Base-by-base conservation (phyloP, 2,888 invertebrate genomes). In the Doris montereyensis region DNA sequence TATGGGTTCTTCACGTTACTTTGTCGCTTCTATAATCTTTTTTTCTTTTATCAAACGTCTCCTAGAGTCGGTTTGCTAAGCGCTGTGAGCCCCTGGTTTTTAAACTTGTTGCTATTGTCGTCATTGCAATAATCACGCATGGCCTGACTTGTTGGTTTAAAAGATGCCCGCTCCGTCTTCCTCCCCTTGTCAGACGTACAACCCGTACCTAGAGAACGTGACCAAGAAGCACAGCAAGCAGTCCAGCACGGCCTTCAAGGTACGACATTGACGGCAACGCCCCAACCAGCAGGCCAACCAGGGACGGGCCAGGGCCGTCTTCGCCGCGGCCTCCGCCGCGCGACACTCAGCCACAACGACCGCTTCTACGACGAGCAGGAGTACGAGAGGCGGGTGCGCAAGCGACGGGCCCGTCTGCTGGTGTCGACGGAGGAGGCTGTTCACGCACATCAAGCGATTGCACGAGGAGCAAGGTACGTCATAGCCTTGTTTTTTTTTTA, bases 351-450 rank as follows among this genome's bases (percentile, higher is more conserved):
- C n/a, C n/a, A n/a, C n/a, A n/a, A n/a, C n/a, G n/a, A n/a, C n/a
- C n/a, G 52, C 5, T 98, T 99, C 92, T 98, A 99, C 92, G 98
- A 99, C 91, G 99, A 99, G 92, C 96, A 97, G 88, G 99, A 99
- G 92, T 97, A 97, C 87, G 97, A 97, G 89, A 93, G 97, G 2
- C 93, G 98, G 78, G 97, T 98, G 78, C 94, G 96, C 88, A 98
- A 98, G 91, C 93, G 98, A 0, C 94, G 95, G 80, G 97, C 98
- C 2, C 93, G 99, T 26, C 93, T 99, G 60, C 94, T 98, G 77
- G 95, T 96, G 0, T 97, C 98, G 0, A 96, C 98, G 0, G 99
- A 99, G 91, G 99, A 99, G 89, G 98, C 99, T 0, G n/a, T 99
- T 99, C 91, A 97, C 98, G 13, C 98, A 99, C 89, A 97, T 99